phyloP scores from a whole-genome alignment of 2,888 invertebrate genomes.

The Ophraella communa region DNA sequence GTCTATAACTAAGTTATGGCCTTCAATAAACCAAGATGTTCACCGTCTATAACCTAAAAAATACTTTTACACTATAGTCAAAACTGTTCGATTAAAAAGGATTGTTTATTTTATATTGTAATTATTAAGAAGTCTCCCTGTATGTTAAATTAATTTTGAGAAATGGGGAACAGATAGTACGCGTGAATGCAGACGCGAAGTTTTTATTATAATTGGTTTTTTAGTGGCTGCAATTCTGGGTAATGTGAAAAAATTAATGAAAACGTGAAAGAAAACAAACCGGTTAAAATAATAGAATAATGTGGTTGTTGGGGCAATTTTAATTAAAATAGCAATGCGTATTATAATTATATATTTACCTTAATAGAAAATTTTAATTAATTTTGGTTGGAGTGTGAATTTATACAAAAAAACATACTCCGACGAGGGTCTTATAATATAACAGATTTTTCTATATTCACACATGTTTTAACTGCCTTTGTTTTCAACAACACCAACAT shows the following conservation, averaged over 20 bases:
- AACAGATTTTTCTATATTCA: too few species aligned
- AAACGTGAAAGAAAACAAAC: not conserved
- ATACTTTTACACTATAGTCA: too few species aligned
- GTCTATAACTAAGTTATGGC: too few species aligned
- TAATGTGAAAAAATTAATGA: not conserved
- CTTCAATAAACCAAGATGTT: too few species aligned
- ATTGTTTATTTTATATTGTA: not conserved
- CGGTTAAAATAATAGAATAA: not conserved
- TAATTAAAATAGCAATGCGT: not conserved
- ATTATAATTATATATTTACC: not conserved
- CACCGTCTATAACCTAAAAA: too few species aligned
- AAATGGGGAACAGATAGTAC: not conserved
- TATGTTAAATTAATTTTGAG: not conserved
- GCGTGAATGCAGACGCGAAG: not conserved
- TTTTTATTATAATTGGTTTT: slow-evolving; percentile 36
- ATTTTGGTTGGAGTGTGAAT: too few species aligned
- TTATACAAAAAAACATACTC: not conserved
- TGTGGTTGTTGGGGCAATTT: not conserved
- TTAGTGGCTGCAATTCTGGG: slow-evolving; percentile 22
- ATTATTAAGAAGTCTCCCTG: not conserved
- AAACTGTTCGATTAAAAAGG: too few species aligned
- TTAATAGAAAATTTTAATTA: too few species aligned
- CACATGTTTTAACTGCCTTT: too few species aligned
- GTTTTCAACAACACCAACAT: too few species aligned
- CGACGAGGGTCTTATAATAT: too few species aligned